Evolutionary conservation across 2,888 invertebrate genomes (phyloP).

Genomic region (Melieria picta): DNA sequence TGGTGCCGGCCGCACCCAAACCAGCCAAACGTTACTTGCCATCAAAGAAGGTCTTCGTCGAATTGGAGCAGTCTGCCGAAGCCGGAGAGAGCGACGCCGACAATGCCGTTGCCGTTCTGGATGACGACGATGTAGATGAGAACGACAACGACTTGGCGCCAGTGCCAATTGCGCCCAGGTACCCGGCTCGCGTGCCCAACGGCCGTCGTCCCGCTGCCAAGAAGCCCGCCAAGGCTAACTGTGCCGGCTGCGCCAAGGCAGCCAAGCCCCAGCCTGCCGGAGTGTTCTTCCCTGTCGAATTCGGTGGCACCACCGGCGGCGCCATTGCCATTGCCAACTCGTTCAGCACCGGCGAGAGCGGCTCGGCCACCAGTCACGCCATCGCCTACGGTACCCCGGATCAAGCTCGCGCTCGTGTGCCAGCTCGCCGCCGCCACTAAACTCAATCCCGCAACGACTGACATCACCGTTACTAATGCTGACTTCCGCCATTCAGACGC

Average conservation of each 20-base stretch:
- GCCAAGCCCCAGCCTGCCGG: conserved; percentile 58
- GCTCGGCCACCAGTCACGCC: conserved; percentile 65
- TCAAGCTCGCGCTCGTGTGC: conserved; percentile 54
- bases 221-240: conserved; percentile 45
- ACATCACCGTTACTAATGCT: conserved; percentile 9
- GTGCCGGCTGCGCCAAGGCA: conserved; percentile 42
- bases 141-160: conserved; percentile 42
- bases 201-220: conserved; percentile 58
- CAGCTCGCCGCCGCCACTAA: conserved; percentile 56
- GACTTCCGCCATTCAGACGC: conserved; percentile 7
- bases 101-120: conserved; percentile 47
- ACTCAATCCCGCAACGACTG: conserved; percentile 4
- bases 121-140: conserved; percentile 53
- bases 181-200: conserved; percentile 55
- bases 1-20: conserved; percentile 52
- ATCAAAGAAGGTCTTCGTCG: conserved; percentile 59
- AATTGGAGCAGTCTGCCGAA: conserved; percentile 59
- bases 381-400: conserved; percentile 66
- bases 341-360: conserved; percentile 66
- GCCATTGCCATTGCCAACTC: conserved; percentile 67
- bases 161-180: conserved; percentile 49
- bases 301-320: conserved; percentile 63
- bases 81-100: conserved; percentile 53
- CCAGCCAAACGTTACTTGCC: conserved; percentile 61
- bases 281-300: conserved; percentile 65